These are phyloP conservation scores for Blennius ocellaris DNA, from an alignment of 2,113 vertebrate species.

Conservation along the genomic window DNA sequence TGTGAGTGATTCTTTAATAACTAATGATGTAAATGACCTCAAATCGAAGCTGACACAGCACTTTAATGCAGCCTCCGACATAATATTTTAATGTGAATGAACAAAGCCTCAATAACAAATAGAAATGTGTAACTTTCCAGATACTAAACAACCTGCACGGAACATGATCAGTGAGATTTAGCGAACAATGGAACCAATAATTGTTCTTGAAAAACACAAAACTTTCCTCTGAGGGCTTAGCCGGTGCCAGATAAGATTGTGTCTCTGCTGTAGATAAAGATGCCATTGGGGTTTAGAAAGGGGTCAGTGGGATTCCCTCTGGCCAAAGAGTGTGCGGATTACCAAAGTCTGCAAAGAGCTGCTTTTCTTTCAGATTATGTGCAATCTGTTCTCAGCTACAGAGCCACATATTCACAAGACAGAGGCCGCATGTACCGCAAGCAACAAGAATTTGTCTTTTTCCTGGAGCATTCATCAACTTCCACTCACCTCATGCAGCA, in stretches of 20 bases:
- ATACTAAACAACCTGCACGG: neutral
- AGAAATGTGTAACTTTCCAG: neutral
- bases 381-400: constrained; percentile 75
- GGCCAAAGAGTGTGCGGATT: constrained; percentile 66
- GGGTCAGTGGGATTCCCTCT: constrained; percentile 64
- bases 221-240: constrained; percentile 13
- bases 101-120: neutral
- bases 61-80: neutral
- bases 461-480: constrained; percentile 8
- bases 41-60: neutral
- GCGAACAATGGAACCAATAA: constrained; percentile 9
- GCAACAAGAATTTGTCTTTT: neutral
- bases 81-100: neutral
- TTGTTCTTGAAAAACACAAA: constrained; percentile 21
- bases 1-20: no score
- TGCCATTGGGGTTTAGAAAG: constrained; percentile 55
- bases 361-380: constrained; percentile 80
- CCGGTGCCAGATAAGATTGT: constrained; percentile 27
- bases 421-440: constrained; percentile 13
- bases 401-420: constrained; percentile 28
- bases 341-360: constrained; percentile 73
- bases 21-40: neutral
- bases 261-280: constrained; percentile 53
- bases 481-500: neutral
- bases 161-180: neutral